Evolutionary conservation across 2,113 vertebrate genomes (phyloP).

Genomic region (Corvus moneduloides): DNA sequence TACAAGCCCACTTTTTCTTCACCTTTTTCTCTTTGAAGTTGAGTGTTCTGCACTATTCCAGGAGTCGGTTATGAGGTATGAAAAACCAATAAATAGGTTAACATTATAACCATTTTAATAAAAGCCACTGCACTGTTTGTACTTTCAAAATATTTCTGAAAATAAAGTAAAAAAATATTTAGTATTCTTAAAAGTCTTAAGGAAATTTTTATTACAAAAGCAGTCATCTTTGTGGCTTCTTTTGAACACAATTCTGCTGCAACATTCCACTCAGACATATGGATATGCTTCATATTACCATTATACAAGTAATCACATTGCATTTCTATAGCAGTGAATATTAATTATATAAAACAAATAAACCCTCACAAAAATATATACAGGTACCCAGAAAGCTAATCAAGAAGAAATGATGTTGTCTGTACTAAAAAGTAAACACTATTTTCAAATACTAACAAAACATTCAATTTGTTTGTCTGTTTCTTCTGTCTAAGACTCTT

Average conservation of each 20-base stretch:
- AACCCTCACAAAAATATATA: not conserved
- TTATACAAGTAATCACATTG: not conserved
- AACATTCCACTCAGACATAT: not conserved
- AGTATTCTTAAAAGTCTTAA: not conserved
- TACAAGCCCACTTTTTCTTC: not conserved
- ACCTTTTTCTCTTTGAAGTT: not conserved
- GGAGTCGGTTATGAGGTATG: slow-evolving; percentile 1
- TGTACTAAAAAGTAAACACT: not conserved
- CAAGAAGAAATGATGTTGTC: not conserved
- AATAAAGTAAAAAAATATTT: slow-evolving; percentile 46
- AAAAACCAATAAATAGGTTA: slow-evolving; percentile 24
- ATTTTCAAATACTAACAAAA: not conserved
- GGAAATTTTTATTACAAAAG: slow-evolving; percentile 23
- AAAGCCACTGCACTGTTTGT: not conserved
- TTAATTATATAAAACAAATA: not conserved
- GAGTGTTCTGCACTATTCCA: not conserved
- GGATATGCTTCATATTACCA: not conserved
- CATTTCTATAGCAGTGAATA: not conserved
- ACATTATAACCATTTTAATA: not conserved
- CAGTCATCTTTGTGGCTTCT: not conserved
- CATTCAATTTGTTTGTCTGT: not conserved
- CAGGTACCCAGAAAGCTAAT: not conserved
- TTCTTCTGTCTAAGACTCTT: not conserved
- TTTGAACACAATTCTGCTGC: not conserved
- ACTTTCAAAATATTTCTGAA: slow-evolving; percentile 1